Evolutionary conservation across 30 jellyfish, hydroid and myxozoan genomes (phyloP), one percentile per base, ranked within the genome.

Genomic region (Phacellophora camtschatica): DNA sequence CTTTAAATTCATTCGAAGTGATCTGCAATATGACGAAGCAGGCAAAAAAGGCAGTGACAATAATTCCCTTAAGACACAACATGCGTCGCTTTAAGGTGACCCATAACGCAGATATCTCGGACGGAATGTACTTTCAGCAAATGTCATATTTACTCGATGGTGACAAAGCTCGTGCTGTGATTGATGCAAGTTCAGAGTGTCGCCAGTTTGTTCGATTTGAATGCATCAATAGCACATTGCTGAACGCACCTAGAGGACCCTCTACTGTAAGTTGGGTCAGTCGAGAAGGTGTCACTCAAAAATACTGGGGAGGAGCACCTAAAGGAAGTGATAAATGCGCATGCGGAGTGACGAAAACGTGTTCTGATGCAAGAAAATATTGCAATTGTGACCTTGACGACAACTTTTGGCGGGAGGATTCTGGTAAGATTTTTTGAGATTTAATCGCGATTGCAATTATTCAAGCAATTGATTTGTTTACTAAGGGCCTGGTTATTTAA

Each of bases 301-400:
- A 77, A 37, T 94, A 94, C 94, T 94, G 99, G 99, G 99, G 99
- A 39, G 99, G 99, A 54, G 99, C 99, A 36, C 94, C 91, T 2
- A 82, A 82, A 35, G 99, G 89, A 31, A 94, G 99, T 59, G 87
- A 74, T 48, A 87, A 67, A 55, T 94, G 99, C 88, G 97, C 95
- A 15, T 94, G 99, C 66, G 95, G 97, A 46, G 84, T 74, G 71
- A 84, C 61, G 50, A 79, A 70, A 66, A 59, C 94, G 7, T 94
- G 99, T 58, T 71, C 96, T 15, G 95, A 83, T 42, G 66, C 90
- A 32, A 70, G 72, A 6, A 83, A 83, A 32, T 82, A 85, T 43
- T 94, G 99, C 79, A 94, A 94, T 77, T 94, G 99, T 69, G 99
- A 94, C 71, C 72, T 53, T 10, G 94, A 83, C 15, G 99, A 94